phyloP scores from a whole-genome alignment of 2,888 invertebrate species.

The Habroteleia sp. region DNA sequence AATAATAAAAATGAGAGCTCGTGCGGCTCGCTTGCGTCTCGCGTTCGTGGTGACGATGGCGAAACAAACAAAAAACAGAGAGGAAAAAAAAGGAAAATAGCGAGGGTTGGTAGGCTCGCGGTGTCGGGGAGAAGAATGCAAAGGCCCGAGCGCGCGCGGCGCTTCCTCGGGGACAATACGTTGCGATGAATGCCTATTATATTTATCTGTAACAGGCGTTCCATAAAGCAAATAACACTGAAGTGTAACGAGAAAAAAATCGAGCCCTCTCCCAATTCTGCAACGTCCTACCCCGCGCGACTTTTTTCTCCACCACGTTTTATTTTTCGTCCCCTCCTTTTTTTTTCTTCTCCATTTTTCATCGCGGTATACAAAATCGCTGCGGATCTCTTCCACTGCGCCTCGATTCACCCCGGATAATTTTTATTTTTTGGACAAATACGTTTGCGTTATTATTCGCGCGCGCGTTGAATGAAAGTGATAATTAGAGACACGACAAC shows the following conservation, averaged over 20 bases:
- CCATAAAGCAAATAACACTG: constrained; percentile 80
- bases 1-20: constrained; percentile 79
- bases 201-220: constrained; percentile 81
- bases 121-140: constrained; percentile 74
- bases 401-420: constrained; percentile 42
- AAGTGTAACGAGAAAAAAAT: constrained; percentile 65
- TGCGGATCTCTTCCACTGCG: constrained; percentile 52
- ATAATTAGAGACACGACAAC: constrained; percentile 59
- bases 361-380: constrained; percentile 44
- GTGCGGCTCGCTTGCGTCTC: constrained; percentile 68
- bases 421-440: constrained; percentile 58
- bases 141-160: constrained; percentile 77
- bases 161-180: constrained; percentile 80
- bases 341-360: constrained; percentile 30
- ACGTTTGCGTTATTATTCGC: constrained; percentile 56
- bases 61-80: constrained; percentile 59
- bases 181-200: constrained; percentile 81
- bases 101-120: constrained; percentile 66
- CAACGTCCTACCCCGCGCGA: constrained; percentile 11
- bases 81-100: constrained; percentile 54
- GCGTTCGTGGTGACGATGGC: constrained; percentile 60
- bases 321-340: constrained; percentile 23
- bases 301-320: constrained; percentile 33
- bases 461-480: constrained; percentile 52
- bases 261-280: constrained; percentile 53